A percentile compares a stretch with the other conserved stretches of the same genome.
Conservation (phyloP, 2,888 invertebrate species). For the Polylopha cassiicola region DNA sequence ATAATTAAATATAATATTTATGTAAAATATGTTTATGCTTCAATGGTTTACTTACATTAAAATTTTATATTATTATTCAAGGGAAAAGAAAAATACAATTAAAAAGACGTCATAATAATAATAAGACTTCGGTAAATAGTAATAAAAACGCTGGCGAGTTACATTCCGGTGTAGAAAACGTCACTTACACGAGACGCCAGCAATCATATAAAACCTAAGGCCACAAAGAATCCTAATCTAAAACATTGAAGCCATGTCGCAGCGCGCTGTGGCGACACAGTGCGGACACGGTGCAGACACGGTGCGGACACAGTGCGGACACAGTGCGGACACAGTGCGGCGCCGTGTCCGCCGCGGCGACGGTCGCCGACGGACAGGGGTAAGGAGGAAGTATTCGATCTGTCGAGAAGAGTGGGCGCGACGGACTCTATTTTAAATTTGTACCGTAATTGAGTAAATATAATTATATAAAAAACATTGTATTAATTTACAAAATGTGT, state of each 20-base stretch:
- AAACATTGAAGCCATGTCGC: slow-evolving; percentile 48
- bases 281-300: no score
- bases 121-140: slow-evolving; percentile 62
- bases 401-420: no score
- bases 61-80: slow-evolving; percentile 75
- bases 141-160: slow-evolving; percentile 61
- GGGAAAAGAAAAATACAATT: slow-evolving; percentile 58
- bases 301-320: no score
- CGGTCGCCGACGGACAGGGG: slow-evolving; percentile 22
- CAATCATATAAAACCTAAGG: slow-evolving; percentile 60
- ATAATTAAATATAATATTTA: slow-evolving; percentile 77
- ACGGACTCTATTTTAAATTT: slow-evolving; percentile 20
- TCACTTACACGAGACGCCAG: slow-evolving; percentile 37
- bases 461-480: slow-evolving; percentile 15
- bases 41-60: slow-evolving; percentile 76
- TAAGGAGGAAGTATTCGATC: slow-evolving; percentile 27
- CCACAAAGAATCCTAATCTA: slow-evolving; percentile 63
- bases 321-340: no score
- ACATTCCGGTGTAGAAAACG: slow-evolving; percentile 38
- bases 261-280: slow-evolving; percentile 34
- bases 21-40: slow-evolving; percentile 77
- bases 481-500: slow-evolving; percentile 13
- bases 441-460: slow-evolving; percentile 14
- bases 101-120: slow-evolving; percentile 59
- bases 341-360: no score